phyloP scores from a whole-genome alignment of 2,113 vertebrate genomes.

The Hydrochoerus hydrochaeris region DNA sequence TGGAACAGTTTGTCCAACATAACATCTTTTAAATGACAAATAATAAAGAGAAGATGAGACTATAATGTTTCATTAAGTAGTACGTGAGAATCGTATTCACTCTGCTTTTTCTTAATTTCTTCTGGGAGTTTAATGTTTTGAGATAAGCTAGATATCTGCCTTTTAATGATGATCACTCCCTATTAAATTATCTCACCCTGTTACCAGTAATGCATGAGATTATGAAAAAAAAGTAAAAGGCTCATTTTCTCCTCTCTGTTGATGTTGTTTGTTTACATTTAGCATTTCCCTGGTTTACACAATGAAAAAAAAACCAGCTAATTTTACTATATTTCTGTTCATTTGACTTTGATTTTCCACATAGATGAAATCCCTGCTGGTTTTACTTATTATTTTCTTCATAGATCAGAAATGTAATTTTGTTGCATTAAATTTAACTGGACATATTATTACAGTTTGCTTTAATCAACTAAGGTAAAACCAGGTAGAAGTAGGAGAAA shows the following conservation, averaged over 20 bases:
- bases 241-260: conserved; percentile 55
- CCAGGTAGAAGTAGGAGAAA: not conserved
- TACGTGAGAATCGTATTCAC: not conserved
- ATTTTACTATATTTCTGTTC: conserved; percentile 60
- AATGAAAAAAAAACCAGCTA: not conserved
- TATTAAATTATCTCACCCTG: conserved; percentile 73
- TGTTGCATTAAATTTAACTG: conserved; percentile 41
- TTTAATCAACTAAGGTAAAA: conserved; percentile 38
- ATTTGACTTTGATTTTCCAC: conserved; percentile 45
- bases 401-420: conserved; percentile 17
- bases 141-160: conserved; percentile 75
- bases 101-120: conserved; percentile 44
- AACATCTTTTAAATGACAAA: not conserved
- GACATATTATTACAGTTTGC: not conserved
- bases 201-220: conserved; percentile 69
- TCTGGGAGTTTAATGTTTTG: conserved; percentile 71
- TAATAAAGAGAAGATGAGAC: conserved; percentile 24
- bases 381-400: conserved; percentile 55
- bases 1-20: conserved; percentile 50
- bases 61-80: conserved; percentile 53
- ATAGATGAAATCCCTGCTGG: not conserved
- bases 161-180: conserved; percentile 76
- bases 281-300: not conserved
- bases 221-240: conserved; percentile 70
- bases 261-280: conserved; percentile 67